phyloP scores from a whole-genome alignment of 2,113 vertebrate genomes.

The Craseonycteris thonglongyai region DNA sequence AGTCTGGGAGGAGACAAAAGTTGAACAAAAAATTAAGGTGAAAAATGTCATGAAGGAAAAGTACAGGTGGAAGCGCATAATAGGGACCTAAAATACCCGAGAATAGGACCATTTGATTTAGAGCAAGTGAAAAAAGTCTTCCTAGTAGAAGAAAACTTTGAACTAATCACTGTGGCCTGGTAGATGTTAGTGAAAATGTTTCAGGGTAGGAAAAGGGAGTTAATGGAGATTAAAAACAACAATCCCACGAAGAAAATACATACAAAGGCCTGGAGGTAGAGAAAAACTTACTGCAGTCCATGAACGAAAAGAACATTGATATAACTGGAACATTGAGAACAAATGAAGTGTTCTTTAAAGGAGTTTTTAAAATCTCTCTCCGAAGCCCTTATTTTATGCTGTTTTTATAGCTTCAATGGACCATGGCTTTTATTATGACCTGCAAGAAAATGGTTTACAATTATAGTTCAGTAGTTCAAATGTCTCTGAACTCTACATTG shows the following conservation, averaged over 20 bases:
- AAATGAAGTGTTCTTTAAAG: neutral
- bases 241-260: neutral
- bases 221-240: neutral
- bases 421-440: neutral
- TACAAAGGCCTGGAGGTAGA: neutral
- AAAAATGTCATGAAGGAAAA: neutral
- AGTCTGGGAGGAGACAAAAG: neutral
- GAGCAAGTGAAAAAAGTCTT: neutral
- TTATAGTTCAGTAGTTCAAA: neutral
- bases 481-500: neutral
- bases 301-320: neutral
- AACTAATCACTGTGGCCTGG: neutral
- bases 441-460: neutral
- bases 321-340: neutral
- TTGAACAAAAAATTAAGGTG: neutral
- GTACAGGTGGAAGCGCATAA: neutral
- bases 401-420: neutral
- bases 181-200: neutral
- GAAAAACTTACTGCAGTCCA: neutral
- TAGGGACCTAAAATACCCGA: neutral
- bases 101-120: neutral
- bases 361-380: neutral
- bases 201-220: neutral
- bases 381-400: neutral
- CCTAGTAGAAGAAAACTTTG: neutral